A percentile compares a stretch with the other conserved stretches of the same genome.
These are phyloP conservation scores for Apis florea DNA, from an alignment of 1,140 invertebrate genomes.

Conservation along the genomic window DNA sequence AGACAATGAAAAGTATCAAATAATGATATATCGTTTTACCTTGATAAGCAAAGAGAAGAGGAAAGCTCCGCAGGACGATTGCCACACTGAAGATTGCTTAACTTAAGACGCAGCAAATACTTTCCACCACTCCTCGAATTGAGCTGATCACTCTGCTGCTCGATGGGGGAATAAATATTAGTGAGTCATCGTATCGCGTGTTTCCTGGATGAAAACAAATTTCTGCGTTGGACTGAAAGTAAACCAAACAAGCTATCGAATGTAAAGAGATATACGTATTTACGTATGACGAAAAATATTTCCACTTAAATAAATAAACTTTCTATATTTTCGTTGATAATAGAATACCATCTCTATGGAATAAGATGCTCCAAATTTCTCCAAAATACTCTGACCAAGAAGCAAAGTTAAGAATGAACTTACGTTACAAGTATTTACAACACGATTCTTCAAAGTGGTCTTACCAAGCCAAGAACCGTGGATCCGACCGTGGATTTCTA, in stretches of 20 bases:
- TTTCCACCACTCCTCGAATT: neutral
- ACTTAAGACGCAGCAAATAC: neutral
- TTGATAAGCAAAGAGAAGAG: neutral
- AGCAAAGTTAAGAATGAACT: too few relatives aligned
- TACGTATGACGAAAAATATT: too few relatives aligned
- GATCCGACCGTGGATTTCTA: neutral
- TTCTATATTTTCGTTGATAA: too few relatives aligned
- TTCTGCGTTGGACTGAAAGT: too few relatives aligned
- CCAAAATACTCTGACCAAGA: too few relatives aligned
- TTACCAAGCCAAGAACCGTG: too few relatives aligned
- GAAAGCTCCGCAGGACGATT: neutral
- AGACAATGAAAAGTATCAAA: neutral
- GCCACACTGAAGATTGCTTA: neutral
- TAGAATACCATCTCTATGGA: too few relatives aligned
- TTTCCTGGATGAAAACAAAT: neutral
- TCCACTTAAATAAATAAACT: too few relatives aligned
- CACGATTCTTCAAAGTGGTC: too few relatives aligned
- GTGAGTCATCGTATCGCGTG: neutral
- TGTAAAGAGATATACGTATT: too few relatives aligned
- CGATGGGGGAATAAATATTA: neutral
- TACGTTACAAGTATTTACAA: too few relatives aligned
- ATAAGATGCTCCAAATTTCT: too few relatives aligned
- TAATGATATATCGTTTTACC: neutral
- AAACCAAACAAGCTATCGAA: fast-evolving
- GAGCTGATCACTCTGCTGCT: neutral